These are phyloP conservation scores for Drosophila kepulauana DNA, from an alignment of 1,140 invertebrate genomes.

Conservation along the genomic window DNA sequence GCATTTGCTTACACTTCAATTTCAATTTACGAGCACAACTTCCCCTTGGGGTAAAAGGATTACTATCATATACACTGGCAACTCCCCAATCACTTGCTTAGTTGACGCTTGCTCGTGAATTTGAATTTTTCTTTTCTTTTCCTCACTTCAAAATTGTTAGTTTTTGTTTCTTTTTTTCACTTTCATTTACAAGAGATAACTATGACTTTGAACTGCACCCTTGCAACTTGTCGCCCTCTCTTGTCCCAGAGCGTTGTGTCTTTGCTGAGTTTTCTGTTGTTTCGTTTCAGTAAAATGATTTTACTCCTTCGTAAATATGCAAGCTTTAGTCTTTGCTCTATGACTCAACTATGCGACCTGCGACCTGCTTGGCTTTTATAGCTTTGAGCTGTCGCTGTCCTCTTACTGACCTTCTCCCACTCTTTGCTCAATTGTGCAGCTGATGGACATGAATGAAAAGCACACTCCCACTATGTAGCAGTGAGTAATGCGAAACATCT, in stretches of 20 bases:
- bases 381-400: not conserved
- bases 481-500: no score
- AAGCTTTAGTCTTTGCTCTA: not conserved
- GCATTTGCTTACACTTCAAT: constrained; percentile 16
- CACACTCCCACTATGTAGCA: no score
- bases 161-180: not conserved
- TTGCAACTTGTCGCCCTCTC: not conserved
- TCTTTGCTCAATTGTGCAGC: no score
- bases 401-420: no score
- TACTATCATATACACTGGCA: not conserved
- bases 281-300: not conserved
- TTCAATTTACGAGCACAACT: constrained; percentile 24
- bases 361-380: not conserved
- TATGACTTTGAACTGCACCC: not conserved
- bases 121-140: not conserved
- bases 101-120: constrained; percentile 7
- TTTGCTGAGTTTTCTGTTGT: not conserved
- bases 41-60: not conserved
- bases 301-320: not conserved
- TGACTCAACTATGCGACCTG: not conserved
- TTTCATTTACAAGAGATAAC: not conserved
- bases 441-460: no score
- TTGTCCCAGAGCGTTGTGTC: not conserved
- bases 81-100: constrained; percentile 6
- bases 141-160: no score